Base-by-base conservation (phyloP, 1,140 invertebrate genomes). In the Coptotermes formosanus region DNA sequence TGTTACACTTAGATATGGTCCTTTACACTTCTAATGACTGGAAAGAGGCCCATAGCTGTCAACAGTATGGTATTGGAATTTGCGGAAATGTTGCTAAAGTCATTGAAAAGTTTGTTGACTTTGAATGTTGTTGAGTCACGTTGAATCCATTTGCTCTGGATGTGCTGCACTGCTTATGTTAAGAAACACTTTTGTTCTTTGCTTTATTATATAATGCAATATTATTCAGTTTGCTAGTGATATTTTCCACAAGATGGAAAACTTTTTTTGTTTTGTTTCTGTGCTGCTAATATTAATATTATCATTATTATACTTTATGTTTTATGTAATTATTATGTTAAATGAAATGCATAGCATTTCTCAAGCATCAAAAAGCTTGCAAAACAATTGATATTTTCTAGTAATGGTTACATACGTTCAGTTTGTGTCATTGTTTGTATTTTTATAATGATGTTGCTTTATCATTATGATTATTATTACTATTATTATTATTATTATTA, bases 381-480 rank as follows among this genome's bases (percentile, higher is more conserved):
- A 75, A 75, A 75, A 75, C 64, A 75, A 75, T 75, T 75, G 64
- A 75, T 75, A 75, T 75, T 75, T 75, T 75, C 30, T 75, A n/a
- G 64, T 30, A 75, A 30, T 75, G 64, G n/a, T 75, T 30, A 75
- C n/a, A 75, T 6, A 30, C 25, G 2, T 75, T 75, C 64, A 30
- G 64, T 75, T 75, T 25, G 25, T 75, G 64, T 75, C n/a, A n/a
- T 75, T 30, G n/a, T 75, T 75, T 75, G 64, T 75, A 75, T 75
- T 75, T 75, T n/a, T n/a, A 75, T n/a, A 30, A 75, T 9, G 8
- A 75, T 75, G 64, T 75, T 75, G 16, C 25, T 75, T 75, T 75
- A 75, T 75, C n/a, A 0, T 12, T 2, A 55, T 55, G 12, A 55
- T 55, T 55, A 55, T n/a, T n/a, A n/a, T n/a, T 48, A 48, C 1